phyloP scores from a whole-genome alignment of 2,888 invertebrate genomes.

The Dryococelus australis region DNA sequence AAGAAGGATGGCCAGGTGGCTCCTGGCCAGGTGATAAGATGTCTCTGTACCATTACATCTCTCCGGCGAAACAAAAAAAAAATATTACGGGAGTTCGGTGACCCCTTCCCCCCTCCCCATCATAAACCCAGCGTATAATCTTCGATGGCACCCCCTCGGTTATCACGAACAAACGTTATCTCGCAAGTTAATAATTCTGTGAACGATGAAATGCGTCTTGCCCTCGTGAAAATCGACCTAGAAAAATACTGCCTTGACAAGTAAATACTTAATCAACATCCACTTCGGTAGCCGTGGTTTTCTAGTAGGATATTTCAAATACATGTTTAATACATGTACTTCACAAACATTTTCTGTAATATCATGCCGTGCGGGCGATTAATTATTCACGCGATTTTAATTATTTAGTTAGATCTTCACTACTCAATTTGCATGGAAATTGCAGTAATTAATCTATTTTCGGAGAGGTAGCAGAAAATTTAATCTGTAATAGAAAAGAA shows the following conservation, averaged over 20 bases:
- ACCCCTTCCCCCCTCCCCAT: neutral
- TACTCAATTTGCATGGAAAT: too few relatives aligned
- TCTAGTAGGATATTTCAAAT: too few relatives aligned
- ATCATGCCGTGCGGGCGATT: too few relatives aligned
- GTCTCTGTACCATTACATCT: constrained; percentile 6
- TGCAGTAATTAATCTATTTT: too few relatives aligned
- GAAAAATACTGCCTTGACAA: neutral
- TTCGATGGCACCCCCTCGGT: neutral
- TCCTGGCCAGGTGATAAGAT: neutral
- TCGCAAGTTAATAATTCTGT: neutral
- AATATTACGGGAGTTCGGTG: neutral
- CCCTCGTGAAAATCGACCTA: neutral
- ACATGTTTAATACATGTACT: too few relatives aligned
- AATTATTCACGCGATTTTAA: too few relatives aligned
- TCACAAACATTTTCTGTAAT: too few relatives aligned
- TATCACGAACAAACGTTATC: neutral
- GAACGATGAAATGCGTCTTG: neutral
- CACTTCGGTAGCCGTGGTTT: too few relatives aligned
- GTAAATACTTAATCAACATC: neutral
- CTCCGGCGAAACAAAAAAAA: neutral
- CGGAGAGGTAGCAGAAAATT: too few relatives aligned
- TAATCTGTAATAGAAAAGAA: too few relatives aligned
- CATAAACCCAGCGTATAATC: neutral
- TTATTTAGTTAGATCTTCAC: too few relatives aligned
- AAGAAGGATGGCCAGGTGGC: neutral